Evolutionary conservation across 2,797 vertebrate species (phyloP), one percentile per base, ranked within the genome.

Genomic region (Spheniscus humboldti): DNA sequence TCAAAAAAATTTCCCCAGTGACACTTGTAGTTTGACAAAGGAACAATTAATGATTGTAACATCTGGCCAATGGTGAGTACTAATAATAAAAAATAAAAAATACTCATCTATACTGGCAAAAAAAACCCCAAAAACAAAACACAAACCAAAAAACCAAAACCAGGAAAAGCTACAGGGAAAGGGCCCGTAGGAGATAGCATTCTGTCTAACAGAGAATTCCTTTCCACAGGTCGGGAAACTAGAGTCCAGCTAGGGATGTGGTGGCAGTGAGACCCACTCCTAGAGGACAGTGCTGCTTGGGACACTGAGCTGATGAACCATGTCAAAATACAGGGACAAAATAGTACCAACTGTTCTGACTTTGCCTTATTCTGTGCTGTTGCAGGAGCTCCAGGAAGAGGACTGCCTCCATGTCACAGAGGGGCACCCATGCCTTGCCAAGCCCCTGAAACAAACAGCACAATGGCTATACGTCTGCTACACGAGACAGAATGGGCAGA

Each of bases 341-440:
- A 68, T 0, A 43, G 28, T 5, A 37, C 14, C 47, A 27, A 1
- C 16, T 76, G 33, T n/a, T 82, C 67, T 85, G 27, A 95, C 24
- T 23, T n/a, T 22, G 17, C 28, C 59, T 67, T 91, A 4, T 17
- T 76, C 47, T 69, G 0, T 27, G 35, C 22, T 76, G 28, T 28
- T 81, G 59, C 71, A 89, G 76, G 35, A 86, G 24, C 17, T 66
- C 15, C 14, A 35, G 19, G 8, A 71, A 41, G 39, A 88, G 27
- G 22, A 68, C 13, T 35, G 33, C 59, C 0, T 43, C 24, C 4
- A 1, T 12, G 24, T 30, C 28, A n/a, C 3, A 2, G 45, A 52
- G 18, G 2, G 8, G 35, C 27, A 74, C 18, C 31, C 30, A 8
- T 0, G 1, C 25, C 48, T 43, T 41, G 1, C 33, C 10, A 14